Evolutionary conservation across 1,140 invertebrate species (phyloP).

Genomic region (Lepidurus arcticus): DNA sequence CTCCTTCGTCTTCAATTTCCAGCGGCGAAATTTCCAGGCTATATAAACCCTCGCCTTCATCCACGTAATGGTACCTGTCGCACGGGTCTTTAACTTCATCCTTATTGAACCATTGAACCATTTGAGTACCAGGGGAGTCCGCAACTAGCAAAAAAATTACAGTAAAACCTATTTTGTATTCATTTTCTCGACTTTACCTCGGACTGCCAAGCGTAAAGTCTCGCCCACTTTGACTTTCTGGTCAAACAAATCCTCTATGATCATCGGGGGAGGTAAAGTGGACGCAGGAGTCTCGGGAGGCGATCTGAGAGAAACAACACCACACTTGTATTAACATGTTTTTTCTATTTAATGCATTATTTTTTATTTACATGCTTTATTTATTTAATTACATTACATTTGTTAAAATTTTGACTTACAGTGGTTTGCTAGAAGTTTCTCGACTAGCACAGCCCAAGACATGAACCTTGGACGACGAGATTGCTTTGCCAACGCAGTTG

Average conservation of each 20-base stretch:
- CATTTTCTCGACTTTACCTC: constrained; percentile 52
- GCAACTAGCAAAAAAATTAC: constrained; percentile 50
- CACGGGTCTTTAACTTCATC: constrained; percentile 59
- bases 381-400: no score
- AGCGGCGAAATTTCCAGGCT: constrained; percentile 63
- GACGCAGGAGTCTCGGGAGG: constrained; percentile 45
- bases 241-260: constrained; percentile 63
- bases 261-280: constrained; percentile 49
- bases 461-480: constrained; percentile 74
- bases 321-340: not conserved
- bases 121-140: constrained; percentile 73
- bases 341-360: no score
- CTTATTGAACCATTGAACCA: constrained; percentile 76
- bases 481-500: constrained; percentile 77
- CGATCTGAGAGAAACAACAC: constrained; percentile 49
- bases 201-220: constrained; percentile 60
- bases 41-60: constrained; percentile 72
- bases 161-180: not conserved
- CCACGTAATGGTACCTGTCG: constrained; percentile 60
- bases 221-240: constrained; percentile 70
- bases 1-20: constrained; percentile 72
- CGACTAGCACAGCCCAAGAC: constrained; percentile 61
- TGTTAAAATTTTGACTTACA: constrained; percentile 42
- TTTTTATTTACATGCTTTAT: no score
- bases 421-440: constrained; percentile 56